Evolutionary conservation across 23 tunicate genomes (phyloP), one percentile per base, ranked within the genome.

Genomic region (Aplidium turbinatum): DNA sequence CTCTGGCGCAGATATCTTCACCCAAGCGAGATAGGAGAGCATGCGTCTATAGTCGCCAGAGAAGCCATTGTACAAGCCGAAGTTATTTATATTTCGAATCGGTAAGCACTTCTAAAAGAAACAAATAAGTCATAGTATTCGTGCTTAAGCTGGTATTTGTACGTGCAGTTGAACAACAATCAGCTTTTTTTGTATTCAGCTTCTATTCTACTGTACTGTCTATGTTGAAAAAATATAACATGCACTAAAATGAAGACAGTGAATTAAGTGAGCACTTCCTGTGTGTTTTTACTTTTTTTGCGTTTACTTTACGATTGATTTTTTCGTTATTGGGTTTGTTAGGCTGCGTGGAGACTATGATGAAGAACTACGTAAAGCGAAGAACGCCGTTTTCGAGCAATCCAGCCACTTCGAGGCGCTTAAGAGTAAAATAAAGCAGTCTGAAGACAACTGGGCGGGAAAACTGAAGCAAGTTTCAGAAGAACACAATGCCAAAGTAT

Each of bases 61-160:
- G 96, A 89, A 78, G 96, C 96, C 25, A 83, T 89, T 32, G 82
- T 78, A n/a, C 96, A 89, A 89, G 89, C 96, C 29, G 90, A 89
- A 35, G 53, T 89, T 22, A 70, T 82, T 20, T 89, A 84, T 46
- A 54, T 89, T 3, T 76, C 85, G 6, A 71, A 82, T 68, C 75
- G 96, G 96, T 89, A n/a, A n/a, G n/a, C n/a, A n/a, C n/a, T n/a
- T n/a, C n/a, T n/a, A n/a, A n/a, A n/a, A n/a, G n/a, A n/a, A n/a
- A n/a, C n/a, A n/a, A n/a, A n/a, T n/a, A n/a, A n/a, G n/a, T n/a
- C n/a, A n/a, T n/a, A n/a, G n/a, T n/a, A n/a, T n/a, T n/a, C n/a
- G n/a, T n/a, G n/a, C n/a, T n/a, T n/a, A n/a, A n/a, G n/a, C n/a
- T n/a, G n/a, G n/a, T n/a, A n/a, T n/a, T n/a, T n/a, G n/a, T n/a